A percentile compares a stretch with the other conserved stretches of the same genome.
Evolutionary conservation across 2,797 vertebrate species (phyloP).

Genomic region (Vultur gryphus): DNA sequence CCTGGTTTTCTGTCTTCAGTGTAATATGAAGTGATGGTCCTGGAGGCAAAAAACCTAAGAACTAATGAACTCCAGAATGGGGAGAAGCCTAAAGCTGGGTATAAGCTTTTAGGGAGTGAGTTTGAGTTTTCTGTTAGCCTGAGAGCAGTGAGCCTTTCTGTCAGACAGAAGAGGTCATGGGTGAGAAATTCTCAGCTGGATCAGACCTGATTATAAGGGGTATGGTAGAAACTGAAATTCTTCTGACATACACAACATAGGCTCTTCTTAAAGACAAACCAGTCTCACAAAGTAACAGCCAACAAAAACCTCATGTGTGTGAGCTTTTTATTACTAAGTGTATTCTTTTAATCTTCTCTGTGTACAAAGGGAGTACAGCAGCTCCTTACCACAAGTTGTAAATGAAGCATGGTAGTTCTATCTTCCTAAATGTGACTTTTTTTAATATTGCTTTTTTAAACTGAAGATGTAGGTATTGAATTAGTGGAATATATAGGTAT

Average conservation of each 20-base stretch:
- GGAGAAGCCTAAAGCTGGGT: background rate
- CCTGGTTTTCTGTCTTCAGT: background rate
- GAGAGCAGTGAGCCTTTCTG: background rate
- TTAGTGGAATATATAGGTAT: background rate
- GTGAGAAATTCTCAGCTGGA: constrained; percentile 13
- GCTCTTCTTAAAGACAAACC: background rate
- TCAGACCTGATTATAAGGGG: background rate
- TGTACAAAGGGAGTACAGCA: background rate
- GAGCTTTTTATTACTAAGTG: background rate
- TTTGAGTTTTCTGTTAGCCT: background rate
- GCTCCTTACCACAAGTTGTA: background rate
- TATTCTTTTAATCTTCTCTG: background rate
- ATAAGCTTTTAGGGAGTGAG: background rate
- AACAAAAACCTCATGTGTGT: background rate
- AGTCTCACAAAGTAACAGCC: background rate
- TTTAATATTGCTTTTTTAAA: background rate
- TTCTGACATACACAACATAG: background rate
- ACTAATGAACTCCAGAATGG: background rate
- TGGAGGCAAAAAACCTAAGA: background rate
- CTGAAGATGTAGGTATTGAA: background rate
- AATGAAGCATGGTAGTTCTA: background rate
- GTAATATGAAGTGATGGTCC: constrained; percentile 30
- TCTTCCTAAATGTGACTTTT: background rate
- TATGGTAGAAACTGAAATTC: background rate
- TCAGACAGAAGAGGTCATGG: constrained; percentile 23